Evolutionary conservation across 2,113 vertebrate species (phyloP).

Genomic region (Campylorhamphus procurvoides): DNA sequence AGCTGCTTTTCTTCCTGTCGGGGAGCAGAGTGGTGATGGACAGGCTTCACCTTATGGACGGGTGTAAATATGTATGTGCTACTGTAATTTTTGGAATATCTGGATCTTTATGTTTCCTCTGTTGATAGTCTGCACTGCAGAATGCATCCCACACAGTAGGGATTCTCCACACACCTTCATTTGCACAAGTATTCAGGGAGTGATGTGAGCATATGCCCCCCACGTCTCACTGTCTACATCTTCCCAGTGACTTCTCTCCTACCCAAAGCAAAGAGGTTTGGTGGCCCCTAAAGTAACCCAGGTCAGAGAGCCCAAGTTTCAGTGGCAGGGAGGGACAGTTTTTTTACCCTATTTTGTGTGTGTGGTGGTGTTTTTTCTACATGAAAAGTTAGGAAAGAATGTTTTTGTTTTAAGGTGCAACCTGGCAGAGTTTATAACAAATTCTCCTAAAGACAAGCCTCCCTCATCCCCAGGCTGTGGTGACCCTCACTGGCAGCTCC

Average conservation of each 20-base stretch:
- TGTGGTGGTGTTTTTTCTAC: too few species aligned
- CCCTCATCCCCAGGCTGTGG: background rate
- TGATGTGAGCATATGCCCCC: fast-evolving
- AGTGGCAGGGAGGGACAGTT: background rate
- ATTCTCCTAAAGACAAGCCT: background rate
- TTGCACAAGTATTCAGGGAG: background rate
- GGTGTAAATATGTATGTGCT: background rate
- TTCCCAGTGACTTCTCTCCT: background rate
- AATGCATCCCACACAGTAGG: fast-evolving
- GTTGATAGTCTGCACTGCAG: background rate
- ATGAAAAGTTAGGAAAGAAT: background rate
- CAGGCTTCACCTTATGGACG: background rate
- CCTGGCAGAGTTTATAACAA: background rate
- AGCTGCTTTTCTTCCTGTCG: background rate
- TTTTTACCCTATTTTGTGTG: background rate
- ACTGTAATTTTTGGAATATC: background rate
- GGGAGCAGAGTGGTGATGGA: background rate
- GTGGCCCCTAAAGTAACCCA: background rate
- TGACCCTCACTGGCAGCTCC: background rate
- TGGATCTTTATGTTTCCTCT: background rate
- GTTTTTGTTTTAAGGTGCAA: background rate
- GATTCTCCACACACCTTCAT: background rate
- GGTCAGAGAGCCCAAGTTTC: background rate
- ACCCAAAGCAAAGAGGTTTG: background rate
- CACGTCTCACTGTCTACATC: background rate